Evolutionary conservation across 1,140 invertebrate genomes (phyloP).

Genomic region (Panagrolaimus sp.): DNA sequence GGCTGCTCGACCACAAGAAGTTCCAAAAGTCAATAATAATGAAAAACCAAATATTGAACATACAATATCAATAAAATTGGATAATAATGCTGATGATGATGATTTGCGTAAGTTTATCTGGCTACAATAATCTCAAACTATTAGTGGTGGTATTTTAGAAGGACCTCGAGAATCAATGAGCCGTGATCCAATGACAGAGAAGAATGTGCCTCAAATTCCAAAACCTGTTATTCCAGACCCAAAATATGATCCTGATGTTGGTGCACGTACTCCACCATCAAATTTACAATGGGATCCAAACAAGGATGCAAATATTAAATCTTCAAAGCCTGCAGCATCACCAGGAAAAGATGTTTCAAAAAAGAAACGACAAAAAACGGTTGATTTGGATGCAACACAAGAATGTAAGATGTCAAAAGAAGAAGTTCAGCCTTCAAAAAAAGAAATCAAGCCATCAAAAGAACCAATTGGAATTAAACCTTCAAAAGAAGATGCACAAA

Average conservation of each 20-base stretch:
- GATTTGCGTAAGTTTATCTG: background rate
- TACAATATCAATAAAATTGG: constrained; percentile 8
- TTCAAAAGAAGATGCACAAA: background rate
- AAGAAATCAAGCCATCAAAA: background rate
- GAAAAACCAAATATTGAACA: background rate
- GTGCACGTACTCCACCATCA: background rate
- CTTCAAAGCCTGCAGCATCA: background rate
- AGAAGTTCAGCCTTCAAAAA: background rate
- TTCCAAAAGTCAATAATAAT: background rate
- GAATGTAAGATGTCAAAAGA: background rate
- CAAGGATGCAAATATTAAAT: background rate
- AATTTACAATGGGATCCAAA: background rate
- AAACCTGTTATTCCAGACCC: background rate
- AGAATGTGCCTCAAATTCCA: background rate
- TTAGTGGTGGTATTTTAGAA: background rate
- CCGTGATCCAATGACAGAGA: background rate
- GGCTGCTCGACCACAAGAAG: no score
- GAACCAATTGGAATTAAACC: background rate
- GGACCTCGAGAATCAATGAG: background rate
- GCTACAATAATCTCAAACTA: no score
- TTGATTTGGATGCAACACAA: background rate
- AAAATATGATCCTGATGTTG: background rate
- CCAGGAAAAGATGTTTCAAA: no score
- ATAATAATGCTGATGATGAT: constrained; percentile 11
- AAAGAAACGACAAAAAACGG: no score